A percentile compares a stretch with the other conserved stretches of the same genome.
phyloP scores from a whole-genome alignment of 2,113 vertebrate genomes.

The Nannobrachium achirus region DNA sequence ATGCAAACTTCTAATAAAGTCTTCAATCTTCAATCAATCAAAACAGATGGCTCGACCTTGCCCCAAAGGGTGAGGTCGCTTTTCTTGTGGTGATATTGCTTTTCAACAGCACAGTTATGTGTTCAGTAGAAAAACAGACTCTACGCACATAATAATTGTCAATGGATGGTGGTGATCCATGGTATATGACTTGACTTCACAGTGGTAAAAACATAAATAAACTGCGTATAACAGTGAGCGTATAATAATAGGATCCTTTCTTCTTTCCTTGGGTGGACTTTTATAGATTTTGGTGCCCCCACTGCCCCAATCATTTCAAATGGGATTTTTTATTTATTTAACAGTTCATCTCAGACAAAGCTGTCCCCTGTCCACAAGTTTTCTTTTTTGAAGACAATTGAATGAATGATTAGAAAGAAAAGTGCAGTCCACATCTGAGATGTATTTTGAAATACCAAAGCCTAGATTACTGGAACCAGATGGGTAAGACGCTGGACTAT shows the following conservation, averaged over 20 bases:
- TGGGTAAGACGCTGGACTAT: constrained; percentile 55
- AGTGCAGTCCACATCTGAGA: constrained; percentile 73
- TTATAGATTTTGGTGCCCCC: constrained; percentile 26
- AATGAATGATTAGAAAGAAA: constrained; percentile 69
- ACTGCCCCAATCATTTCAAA: constrained; percentile 33
- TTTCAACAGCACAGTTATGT: no score
- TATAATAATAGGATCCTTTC: constrained; percentile 12
- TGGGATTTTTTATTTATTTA: constrained; percentile 48
- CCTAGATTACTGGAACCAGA: constrained; percentile 69
- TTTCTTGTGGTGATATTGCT: no score
- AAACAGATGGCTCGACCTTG: no score
- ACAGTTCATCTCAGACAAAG: constrained; percentile 61
- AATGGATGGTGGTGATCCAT: no score
- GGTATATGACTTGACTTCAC: no score
- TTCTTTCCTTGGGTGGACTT: constrained; percentile 6
- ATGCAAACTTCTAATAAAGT: no score
- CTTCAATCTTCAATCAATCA: no score
- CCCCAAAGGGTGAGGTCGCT: no score
- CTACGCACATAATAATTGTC: no score
- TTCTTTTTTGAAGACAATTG: constrained; percentile 66
- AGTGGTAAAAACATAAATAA: no score
- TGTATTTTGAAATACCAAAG: constrained; percentile 66
- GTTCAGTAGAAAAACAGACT: no score
- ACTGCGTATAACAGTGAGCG: no score
- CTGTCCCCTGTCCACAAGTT: constrained; percentile 42